Base-by-base conservation (phyloP, 2,888 invertebrate species). In the Agrochola lota region DNA sequence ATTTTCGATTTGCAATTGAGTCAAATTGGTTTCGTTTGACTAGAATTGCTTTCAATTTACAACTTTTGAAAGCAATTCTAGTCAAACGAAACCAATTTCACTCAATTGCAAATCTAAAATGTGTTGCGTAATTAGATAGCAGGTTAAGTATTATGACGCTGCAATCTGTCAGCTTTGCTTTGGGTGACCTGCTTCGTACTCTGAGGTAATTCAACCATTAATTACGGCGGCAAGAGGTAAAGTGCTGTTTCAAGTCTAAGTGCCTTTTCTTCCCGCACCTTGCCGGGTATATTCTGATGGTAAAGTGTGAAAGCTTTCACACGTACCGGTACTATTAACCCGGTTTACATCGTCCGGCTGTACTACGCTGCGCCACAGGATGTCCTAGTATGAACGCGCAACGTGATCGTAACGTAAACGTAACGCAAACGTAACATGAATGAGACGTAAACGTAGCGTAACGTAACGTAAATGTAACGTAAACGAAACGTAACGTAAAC, bases 271-370 rank as follows among this genome's bases (percentile, higher is more conserved):
- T 20, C 23, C 49, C 26, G 35, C 30, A 3, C 52, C 20, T 52
- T 60, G n/a, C 8, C 59, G 20, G 12, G 59, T 8, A 52, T 40
- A 40, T 40, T 30, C 23, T 52, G 40, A 30, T 9, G 20, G 59
- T 8, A 15, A 59, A 49, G n/a, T 60, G 12, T 62, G 35, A 52
- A 80, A 80, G 77, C 77, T 60, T 80, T 60, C 15, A 30, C 60
- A n/a, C 72, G 30, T 70, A 80, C n/a, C n/a, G 11, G 12, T 15
- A 30, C 23, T 40, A 30, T 64, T 55, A 64, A 35, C n/a, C 23
- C 40, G 40, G 23, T 46, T 60, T 59, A 60, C 17, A 35, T 26
- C 20, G 7, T 12, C 52, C 17, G 17, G 1, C 2, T 1, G 4
- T 64, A 63, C 11, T n/a, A 57, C 6, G 46, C 71, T 35, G 46